Conservation (phyloP, 2,113 vertebrate species). For the Pygoscelis adeliae region DNA sequence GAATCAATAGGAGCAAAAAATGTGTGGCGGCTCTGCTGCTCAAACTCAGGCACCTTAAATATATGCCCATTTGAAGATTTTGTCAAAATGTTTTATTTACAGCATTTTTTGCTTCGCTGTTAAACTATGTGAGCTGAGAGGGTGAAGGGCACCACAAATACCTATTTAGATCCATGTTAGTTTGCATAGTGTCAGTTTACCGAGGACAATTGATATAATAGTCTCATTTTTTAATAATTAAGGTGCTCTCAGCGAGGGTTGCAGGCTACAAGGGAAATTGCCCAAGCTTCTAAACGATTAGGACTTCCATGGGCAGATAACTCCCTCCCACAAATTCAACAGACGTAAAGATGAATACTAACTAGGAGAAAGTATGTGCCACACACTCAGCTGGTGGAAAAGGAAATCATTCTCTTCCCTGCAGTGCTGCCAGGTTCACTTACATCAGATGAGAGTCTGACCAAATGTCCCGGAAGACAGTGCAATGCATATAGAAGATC, state of each 20-base stretch:
- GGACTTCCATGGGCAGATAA: background rate
- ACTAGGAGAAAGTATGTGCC: conserved; percentile 28
- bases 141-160: background rate
- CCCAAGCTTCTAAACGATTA: conserved; percentile 8
- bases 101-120: background rate
- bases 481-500: background rate
- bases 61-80: background rate
- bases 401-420: background rate
- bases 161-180: background rate
- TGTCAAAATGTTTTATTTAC: background rate
- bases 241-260: background rate
- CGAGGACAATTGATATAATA: background rate
- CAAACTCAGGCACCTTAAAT: background rate
- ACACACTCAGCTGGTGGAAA: conserved; percentile 5
- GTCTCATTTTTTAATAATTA: background rate
- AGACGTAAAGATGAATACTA: conserved; percentile 23
- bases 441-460: background rate
- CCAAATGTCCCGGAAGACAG: background rate
- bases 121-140: background rate
- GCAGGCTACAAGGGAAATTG: background rate
- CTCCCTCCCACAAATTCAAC: background rate
- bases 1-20: background rate
- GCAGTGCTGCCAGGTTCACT: conserved; percentile 33
- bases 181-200: background rate
- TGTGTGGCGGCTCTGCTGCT: background rate